Conservation (phyloP, 2,113 vertebrate genomes). For the Phoxinus phoxinus region DNA sequence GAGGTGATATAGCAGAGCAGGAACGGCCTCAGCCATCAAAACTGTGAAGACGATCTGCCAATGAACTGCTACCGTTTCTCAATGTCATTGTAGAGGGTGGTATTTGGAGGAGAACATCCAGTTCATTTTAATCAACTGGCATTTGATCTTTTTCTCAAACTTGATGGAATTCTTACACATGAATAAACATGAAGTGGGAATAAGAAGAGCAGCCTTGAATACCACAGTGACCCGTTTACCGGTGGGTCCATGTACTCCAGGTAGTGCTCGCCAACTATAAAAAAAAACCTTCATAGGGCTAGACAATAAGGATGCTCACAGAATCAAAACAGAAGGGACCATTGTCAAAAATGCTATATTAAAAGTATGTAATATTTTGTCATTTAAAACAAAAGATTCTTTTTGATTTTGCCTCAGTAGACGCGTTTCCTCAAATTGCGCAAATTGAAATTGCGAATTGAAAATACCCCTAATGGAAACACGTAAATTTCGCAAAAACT, state of each 20-base stretch:
- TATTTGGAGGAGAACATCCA: not conserved
- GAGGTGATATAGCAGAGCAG: conserved; percentile 22
- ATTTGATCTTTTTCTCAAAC: conserved; percentile 12
- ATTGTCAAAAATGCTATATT: not conserved
- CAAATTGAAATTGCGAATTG: too few relatives aligned
- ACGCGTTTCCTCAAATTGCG: too few relatives aligned
- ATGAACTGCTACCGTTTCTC: not conserved
- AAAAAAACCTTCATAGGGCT: not conserved
- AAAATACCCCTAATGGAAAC: too few relatives aligned
- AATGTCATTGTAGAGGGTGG: not conserved
- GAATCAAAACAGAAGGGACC: not conserved
- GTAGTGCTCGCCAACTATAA: not conserved
- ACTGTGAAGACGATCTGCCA: not conserved
- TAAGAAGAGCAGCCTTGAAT: not conserved
- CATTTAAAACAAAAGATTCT: not conserved
- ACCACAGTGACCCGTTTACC: not conserved
- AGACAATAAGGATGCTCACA: not conserved
- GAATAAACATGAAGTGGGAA: conserved; percentile 4
- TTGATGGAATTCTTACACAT: conserved; percentile 24
- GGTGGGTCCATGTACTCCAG: not conserved
- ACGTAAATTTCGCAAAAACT: too few relatives aligned
- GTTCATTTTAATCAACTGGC: conserved; percentile 19
- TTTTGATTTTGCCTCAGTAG: not conserved
- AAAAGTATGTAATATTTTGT: not conserved
- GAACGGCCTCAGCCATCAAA: not conserved